Conservation (phyloP, 2,113 vertebrate genomes). For the Genyomyrus donnyi region DNA sequence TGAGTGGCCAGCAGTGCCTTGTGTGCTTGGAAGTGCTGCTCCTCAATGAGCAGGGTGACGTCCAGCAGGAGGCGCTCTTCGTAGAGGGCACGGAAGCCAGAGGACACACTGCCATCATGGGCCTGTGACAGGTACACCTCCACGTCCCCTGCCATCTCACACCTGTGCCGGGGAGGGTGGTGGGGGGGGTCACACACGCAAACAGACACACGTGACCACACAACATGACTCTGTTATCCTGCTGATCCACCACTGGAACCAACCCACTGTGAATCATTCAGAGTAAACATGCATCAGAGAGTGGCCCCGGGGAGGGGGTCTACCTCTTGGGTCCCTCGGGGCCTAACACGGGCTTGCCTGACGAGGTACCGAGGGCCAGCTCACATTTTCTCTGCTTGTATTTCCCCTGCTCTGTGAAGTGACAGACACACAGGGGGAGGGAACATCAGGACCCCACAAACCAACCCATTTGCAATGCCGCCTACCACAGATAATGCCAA, state of each 20-base stretch:
- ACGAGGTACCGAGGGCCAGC: background rate
- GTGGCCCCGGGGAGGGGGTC: background rate
- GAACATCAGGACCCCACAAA: background rate
- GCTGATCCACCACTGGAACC: background rate
- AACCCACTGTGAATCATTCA: background rate
- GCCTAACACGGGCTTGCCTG: conserved; percentile 6
- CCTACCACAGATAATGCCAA: background rate
- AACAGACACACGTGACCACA: background rate
- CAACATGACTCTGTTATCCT: background rate
- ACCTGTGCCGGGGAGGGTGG: conserved; percentile 58
- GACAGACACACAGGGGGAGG: background rate
- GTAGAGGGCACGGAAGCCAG: conserved; percentile 94
- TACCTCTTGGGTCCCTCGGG: conserved; percentile 21
- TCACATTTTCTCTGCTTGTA: conserved; percentile 29
- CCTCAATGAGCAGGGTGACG: conserved; percentile 94
- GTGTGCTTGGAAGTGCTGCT: conserved; percentile 98
- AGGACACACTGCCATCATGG: conserved; percentile 95
- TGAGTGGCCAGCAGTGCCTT: conserved; percentile 97
- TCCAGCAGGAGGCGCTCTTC: conserved; percentile 96
- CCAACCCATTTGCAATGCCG: background rate
- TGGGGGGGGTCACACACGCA: background rate
- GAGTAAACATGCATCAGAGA: background rate
- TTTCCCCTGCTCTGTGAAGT: conserved; percentile 21
- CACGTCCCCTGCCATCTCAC: conserved; percentile 98
- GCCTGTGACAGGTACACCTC: conserved; percentile 98